Evolutionary conservation across 2,888 invertebrate species (phyloP), one percentile per base, ranked within the genome.

Genomic region (Drosophila affinis): DNA sequence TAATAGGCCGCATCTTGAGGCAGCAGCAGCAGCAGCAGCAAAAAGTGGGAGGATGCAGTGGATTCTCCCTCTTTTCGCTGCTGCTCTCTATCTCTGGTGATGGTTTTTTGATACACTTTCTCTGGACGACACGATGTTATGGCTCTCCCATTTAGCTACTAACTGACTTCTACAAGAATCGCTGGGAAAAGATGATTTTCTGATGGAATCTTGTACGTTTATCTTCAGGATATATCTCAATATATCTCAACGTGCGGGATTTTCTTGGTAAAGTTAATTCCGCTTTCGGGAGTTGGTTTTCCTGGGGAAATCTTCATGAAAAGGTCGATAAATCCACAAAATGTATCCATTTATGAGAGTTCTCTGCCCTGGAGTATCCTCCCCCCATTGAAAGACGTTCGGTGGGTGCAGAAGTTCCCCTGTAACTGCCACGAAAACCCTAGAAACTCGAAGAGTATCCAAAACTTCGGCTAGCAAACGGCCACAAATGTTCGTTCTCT

Each of bases 41-140:
- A 90, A 90, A 90, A 90, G 90, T 90, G 91, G 90, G 90, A 90
- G 90, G 91, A 90, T 89, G 91, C 89, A 90, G 83, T 89, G 88
- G 83, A 89, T 83, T 84, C 87, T 83, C 76, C 71, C 78, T 75
- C 73, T 29, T 29, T 9, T 29, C 29, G 53, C 62, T 72, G 60
- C 72, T 52, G 73, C 56, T 72, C 27, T 49, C 32, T 54, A 59
- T 71, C 71, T 68, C 63, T 68, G 76, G 49, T 71, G 64, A 29
- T 29, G 29, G 29, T 29, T 29, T 29, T 29, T 0, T 7, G 29
- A 60, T 74, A 57, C 51, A 62, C 67, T 75, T 72, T 65, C 72
- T 44, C 7, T 39, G 39, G 21, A 21, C 21, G 21, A 21, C 14
- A 27, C 4, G 34, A 12, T 12, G 12, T 3, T 1, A 34, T 34